Percentiles rank a stretch among this genome's conserved stretches.
Conservation (phyloP, 1,140 invertebrate species). For the Plectus sambesii region DNA sequence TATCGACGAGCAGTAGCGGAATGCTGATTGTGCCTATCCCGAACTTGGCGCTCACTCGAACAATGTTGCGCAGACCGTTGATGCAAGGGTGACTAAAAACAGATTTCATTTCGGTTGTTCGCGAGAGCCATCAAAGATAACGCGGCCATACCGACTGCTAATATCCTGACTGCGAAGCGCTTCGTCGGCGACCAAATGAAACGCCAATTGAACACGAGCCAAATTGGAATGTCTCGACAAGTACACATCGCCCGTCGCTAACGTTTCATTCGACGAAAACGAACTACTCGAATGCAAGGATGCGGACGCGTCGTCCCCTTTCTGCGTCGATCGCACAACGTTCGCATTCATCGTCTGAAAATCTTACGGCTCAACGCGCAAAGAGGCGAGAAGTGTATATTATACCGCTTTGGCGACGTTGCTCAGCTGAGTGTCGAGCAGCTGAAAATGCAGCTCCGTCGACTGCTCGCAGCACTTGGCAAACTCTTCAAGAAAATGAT, state of each 20-base stretch:
- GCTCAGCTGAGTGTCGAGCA: conserved; percentile 71
- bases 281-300: conserved; percentile 15
- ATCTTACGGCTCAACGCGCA: no score
- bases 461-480: conserved; percentile 51
- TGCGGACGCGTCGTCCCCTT: conserved; percentile 5
- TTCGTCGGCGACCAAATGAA: conserved; percentile 67
- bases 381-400: no score
- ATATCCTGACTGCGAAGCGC: conserved; percentile 56
- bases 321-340: conserved; percentile 13
- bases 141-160: conserved; percentile 67
- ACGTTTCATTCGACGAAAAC: conserved; percentile 49
- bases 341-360: conserved; percentile 7
- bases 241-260: conserved; percentile 76
- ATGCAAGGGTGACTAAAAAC: conserved; percentile 59
- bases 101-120: background rate
- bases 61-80: conserved; percentile 78
- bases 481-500: no score
- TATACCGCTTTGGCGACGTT: conserved; percentile 15
- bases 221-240: conserved; percentile 90
- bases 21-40: conserved; percentile 84
- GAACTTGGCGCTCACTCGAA: conserved; percentile 81
- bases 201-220: conserved; percentile 69
- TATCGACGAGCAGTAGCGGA: conserved; percentile 76
- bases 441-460: conserved; percentile 75
- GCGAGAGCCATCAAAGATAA: background rate